A percentile compares a stretch with the other conserved stretches of the same genome.
Evolutionary conservation across 2,113 vertebrate genomes (phyloP).

Genomic region (Rafetus swinhoei): DNA sequence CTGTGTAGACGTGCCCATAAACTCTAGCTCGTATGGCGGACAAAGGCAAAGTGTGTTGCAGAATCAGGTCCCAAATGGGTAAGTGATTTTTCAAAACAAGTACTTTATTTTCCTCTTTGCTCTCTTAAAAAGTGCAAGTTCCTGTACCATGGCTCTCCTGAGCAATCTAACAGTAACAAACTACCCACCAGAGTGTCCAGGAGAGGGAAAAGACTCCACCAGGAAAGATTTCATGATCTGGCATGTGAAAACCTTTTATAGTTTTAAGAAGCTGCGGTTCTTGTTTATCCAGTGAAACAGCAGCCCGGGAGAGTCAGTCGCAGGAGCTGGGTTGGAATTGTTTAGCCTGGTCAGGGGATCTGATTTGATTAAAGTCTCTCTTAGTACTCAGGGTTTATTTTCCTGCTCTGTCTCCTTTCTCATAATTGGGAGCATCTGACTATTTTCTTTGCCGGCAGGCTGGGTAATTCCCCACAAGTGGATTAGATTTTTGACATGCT

Average conservation of each 20-base stretch:
- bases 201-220: neutral
- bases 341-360: constrained; percentile 21
- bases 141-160: neutral
- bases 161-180: neutral
- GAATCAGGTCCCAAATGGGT: neutral
- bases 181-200: neutral
- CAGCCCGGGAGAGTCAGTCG: rapidly evolving
- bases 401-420: constrained; percentile 33
- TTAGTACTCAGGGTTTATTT: constrained; percentile 33
- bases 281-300: constrained; percentile 31
- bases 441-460: neutral
- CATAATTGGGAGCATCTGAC: neutral
- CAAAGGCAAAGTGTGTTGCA: neutral
- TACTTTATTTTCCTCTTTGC: constrained; percentile 8
- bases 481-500: constrained; percentile 27
- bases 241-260: neutral
- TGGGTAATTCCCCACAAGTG: neutral
- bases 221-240: neutral
- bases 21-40: neutral
- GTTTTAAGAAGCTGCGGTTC: constrained; percentile 25
- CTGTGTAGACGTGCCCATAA: neutral
- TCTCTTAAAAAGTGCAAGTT: neutral
- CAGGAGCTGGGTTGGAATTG: neutral
- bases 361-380: constrained; percentile 16
- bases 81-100: constrained; percentile 23